Evolutionary conservation across 1,140 invertebrate genomes (phyloP).

Genomic region (Bombus difficillimus): DNA sequence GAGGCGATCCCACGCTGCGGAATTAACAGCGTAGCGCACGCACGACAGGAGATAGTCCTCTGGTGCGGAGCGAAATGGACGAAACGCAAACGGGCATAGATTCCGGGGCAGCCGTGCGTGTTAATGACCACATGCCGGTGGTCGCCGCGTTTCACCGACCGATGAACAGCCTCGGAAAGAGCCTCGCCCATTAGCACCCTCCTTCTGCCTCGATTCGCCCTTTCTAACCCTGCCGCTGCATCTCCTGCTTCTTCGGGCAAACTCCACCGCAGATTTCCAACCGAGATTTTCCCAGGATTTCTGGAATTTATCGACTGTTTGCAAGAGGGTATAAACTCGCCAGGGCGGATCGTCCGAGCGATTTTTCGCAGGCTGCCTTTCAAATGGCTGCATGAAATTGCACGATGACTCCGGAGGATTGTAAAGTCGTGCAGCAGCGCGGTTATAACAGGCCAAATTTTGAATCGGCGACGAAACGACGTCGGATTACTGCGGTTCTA

Average conservation of each 20-base stretch:
- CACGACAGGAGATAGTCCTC: neutral
- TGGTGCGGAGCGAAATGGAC: neutral
- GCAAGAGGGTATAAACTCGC: neutral
- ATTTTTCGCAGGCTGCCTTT: neutral
- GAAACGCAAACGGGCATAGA: slow-evolving; percentile 57
- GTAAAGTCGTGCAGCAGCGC: neutral
- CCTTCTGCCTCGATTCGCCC: slow-evolving; percentile 13
- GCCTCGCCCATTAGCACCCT: slow-evolving; percentile 11
- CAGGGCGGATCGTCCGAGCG: neutral
- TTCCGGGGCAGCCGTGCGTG: slow-evolving; percentile 50
- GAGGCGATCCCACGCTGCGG: neutral
- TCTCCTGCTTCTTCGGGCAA: neutral
- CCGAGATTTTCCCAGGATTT: slow-evolving; percentile 18
- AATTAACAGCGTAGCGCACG: slow-evolving; percentile 53
- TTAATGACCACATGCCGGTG: slow-evolving; percentile 59
- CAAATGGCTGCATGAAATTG: neutral
- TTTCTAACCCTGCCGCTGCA: neutral
- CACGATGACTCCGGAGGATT: neutral
- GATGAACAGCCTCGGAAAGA: slow-evolving; percentile 51
- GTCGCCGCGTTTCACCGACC: slow-evolving; percentile 57
- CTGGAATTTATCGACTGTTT: slow-evolving; percentile 37
- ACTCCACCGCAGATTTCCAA: neutral
- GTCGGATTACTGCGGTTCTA: neutral
- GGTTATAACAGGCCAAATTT: neutral
- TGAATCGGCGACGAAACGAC: neutral